Percentiles rank a stretch among this genome's conserved stretches.
Conservation (phyloP, 2,113 vertebrate genomes). For the Tichodroma muraria region DNA sequence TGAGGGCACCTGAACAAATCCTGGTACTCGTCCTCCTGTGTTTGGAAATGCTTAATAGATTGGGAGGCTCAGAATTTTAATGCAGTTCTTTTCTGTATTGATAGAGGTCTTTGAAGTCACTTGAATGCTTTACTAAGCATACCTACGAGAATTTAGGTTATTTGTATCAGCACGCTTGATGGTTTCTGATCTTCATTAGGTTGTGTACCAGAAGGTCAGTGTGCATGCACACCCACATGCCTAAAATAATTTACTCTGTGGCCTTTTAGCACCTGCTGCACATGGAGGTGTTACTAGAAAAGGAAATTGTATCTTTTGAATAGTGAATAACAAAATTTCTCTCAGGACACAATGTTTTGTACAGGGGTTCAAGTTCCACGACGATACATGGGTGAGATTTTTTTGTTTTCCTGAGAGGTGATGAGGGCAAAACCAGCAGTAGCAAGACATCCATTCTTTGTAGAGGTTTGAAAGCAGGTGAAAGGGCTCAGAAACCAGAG, state of each 20-base stretch:
- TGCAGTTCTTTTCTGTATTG: background rate
- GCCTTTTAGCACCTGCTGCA: background rate
- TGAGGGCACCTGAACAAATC: background rate
- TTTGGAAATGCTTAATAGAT: constrained; percentile 11
- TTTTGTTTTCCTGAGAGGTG: background rate
- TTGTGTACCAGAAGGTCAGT: background rate
- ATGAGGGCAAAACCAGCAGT: background rate
- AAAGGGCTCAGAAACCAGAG: background rate
- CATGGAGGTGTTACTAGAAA: background rate
- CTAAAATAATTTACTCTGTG: background rate
- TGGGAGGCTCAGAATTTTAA: background rate
- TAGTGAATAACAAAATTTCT: background rate
- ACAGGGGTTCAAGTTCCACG: background rate
- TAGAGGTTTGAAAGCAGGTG: background rate
- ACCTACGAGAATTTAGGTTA: background rate
- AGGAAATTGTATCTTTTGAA: background rate
- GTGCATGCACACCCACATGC: background rate
- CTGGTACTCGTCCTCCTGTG: background rate
- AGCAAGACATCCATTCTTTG: background rate
- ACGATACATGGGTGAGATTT: background rate
- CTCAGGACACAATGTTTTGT: background rate
- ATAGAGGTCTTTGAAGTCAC: constrained; percentile 15
- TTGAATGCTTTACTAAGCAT: background rate
- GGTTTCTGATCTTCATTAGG: constrained; percentile 18
- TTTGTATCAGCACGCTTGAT: background rate